These are phyloP conservation scores for Ceratothoa steindachneri DNA, from an alignment of 2,888 invertebrate species.

Conservation along the genomic window DNA sequence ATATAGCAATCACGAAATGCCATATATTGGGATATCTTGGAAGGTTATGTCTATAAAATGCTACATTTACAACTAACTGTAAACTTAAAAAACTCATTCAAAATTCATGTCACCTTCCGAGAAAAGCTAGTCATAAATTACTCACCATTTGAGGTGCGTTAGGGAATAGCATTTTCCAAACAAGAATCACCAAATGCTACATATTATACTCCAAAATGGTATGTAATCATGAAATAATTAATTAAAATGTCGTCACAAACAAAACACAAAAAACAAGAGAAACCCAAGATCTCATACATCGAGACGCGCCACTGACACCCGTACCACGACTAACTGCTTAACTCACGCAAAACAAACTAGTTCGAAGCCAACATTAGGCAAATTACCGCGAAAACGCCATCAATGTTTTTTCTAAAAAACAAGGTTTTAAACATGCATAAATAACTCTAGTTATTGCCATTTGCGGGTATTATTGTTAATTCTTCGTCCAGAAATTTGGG, in stretches of 20 bases:
- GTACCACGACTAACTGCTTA: conserved; percentile 9
- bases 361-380: not conserved
- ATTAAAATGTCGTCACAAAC: conserved; percentile 3
- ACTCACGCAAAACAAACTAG: not conserved
- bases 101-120: not conserved
- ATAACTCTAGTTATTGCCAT: not conserved
- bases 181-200: not conserved
- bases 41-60: not conserved
- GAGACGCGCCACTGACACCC: conserved; percentile 13
- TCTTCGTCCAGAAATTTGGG: not conserved
- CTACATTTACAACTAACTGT: not conserved
- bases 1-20: not conserved
- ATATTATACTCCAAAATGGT: not conserved
- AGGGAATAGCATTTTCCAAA: not conserved
- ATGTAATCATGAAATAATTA: not conserved
- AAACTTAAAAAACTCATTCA: not conserved
- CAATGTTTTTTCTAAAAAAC: not conserved
- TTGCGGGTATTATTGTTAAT: not conserved
- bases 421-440: not conserved
- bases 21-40: not conserved
- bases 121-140: conserved; percentile 1
- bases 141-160: not conserved
- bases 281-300: conserved; percentile 4
- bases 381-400: not conserved
- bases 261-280: conserved; percentile 1